These are phyloP conservation scores for Phortica okadai DNA, from an alignment of 2,888 invertebrate genomes.

Conservation along the genomic window DNA sequence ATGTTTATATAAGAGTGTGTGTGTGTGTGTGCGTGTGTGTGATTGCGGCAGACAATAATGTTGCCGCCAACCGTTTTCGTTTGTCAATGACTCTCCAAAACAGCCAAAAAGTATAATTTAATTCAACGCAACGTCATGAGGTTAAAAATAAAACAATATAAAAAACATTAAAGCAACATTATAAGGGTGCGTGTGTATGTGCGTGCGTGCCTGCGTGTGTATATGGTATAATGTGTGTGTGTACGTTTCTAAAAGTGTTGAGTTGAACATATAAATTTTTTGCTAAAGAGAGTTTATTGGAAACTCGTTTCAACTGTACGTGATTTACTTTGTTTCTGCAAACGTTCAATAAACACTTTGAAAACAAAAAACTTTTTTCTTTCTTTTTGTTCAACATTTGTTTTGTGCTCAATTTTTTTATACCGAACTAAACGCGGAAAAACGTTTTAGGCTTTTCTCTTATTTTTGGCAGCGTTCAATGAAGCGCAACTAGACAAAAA, in stretches of 20 bases:
- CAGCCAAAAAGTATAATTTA: constrained; percentile 6
- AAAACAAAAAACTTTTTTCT: too few species aligned
- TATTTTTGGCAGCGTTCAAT: too few species aligned
- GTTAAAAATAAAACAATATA: constrained; percentile 17
- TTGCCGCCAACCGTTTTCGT: constrained; percentile 3
- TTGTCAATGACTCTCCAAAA: constrained; percentile 9
- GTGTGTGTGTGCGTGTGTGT: neutral
- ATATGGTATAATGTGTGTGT: neutral
- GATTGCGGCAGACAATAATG: constrained; percentile 1
- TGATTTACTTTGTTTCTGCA: too few species aligned
- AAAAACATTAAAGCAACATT: constrained; percentile 15
- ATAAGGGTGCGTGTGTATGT: neutral
- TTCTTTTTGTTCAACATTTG: too few species aligned
- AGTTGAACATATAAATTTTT: constrained; percentile 7
- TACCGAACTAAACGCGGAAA: too few species aligned
- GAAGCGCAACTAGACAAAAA: too few species aligned
- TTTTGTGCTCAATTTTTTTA: too few species aligned
- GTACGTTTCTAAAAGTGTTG: constrained; percentile 15
- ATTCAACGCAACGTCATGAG: constrained; percentile 2
- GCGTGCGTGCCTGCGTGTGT: neutral
- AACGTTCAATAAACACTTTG: too few species aligned
- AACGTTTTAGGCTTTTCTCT: too few species aligned
- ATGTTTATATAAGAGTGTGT: neutral
- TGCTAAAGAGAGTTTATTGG: neutral
- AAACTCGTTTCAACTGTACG: neutral